These are phyloP conservation scores for Platycheirus albimanus DNA, from an alignment of 2,888 invertebrate genomes.

Conservation along the genomic window DNA sequence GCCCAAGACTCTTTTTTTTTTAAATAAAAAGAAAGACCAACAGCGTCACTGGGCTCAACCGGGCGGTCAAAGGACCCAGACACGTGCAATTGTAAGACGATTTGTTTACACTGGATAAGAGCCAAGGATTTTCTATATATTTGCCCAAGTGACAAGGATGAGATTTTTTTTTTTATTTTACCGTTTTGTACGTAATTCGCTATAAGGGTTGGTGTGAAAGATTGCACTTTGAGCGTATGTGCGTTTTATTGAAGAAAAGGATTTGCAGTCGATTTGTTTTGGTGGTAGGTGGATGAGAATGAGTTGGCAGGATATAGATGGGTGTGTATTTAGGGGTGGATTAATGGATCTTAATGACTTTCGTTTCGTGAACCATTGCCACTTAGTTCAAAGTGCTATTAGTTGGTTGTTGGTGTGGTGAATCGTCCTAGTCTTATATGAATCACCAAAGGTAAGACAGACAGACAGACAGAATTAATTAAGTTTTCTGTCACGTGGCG, in stretches of 20 bases:
- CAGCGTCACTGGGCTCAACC: constrained; percentile 34
- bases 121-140: constrained; percentile 62
- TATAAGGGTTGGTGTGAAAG: constrained; percentile 80
- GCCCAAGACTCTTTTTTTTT: constrained; percentile 30
- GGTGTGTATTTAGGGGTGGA: constrained; percentile 70
- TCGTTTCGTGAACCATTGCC: constrained; percentile 58
- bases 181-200: neutral
- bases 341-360: constrained; percentile 71
- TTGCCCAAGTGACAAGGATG: constrained; percentile 41
- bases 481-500: constrained; percentile 73
- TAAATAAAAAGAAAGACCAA: neutral
- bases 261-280: constrained; percentile 72
- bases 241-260: constrained; percentile 71
- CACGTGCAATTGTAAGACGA: constrained; percentile 73
- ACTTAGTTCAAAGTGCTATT: constrained; percentile 63
- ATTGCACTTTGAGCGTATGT: constrained; percentile 79
- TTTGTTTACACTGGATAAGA: constrained; percentile 74
- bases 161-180: constrained; percentile 1
- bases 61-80: constrained; percentile 54
- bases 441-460: constrained; percentile 34
- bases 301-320: neutral
- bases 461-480: constrained; percentile 71
- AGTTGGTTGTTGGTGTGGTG: constrained; percentile 6
- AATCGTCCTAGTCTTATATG: constrained; percentile 22
- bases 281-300: constrained; percentile 36